A percentile compares a stretch with the other conserved stretches of the same genome.
Conservation (phyloP, 2,888 invertebrate genomes). For the Sussaba pulchella region DNA sequence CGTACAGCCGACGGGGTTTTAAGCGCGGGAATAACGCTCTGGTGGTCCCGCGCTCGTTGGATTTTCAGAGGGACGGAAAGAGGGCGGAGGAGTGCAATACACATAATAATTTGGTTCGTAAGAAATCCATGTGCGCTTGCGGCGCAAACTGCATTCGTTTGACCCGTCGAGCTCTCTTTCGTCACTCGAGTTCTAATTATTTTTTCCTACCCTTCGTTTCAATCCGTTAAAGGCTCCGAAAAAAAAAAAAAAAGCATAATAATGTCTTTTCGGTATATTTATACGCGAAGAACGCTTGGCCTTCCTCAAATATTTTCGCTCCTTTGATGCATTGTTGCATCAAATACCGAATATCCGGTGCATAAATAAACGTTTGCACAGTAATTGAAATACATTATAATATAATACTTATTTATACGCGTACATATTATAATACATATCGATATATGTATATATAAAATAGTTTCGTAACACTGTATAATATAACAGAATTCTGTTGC, state of each 20-base stretch:
- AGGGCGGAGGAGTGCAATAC: conserved; percentile 62
- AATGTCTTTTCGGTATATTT: conserved; percentile 49
- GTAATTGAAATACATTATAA: no score
- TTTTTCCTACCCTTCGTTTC: conserved; percentile 53
- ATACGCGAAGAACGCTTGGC: conserved; percentile 16
- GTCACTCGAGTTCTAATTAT: conserved; percentile 66
- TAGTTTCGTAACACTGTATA: no score
- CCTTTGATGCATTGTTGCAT: conserved; percentile 3
- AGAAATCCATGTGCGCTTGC: conserved; percentile 68
- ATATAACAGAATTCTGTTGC: no score
- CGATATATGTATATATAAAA: no score
- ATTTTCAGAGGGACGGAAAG: conserved; percentile 57
- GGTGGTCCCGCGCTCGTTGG: conserved; percentile 55
- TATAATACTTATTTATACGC: no score
- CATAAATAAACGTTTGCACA: conserved; percentile 1
- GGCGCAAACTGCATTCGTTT: conserved; percentile 57
- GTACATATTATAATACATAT: no score
- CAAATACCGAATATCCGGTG: background rate
- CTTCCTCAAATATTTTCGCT: conserved; percentile 12
- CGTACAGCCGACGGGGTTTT: conserved; percentile 45
- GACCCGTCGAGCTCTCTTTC: conserved; percentile 51
- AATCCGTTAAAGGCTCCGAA: conserved; percentile 35
- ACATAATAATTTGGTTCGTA: conserved; percentile 68
- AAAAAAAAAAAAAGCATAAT: no score
- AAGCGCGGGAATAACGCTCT: conserved; percentile 62